Evolutionary conservation across 2,888 invertebrate species (phyloP).

Genomic region (Lasius fuliginosus): DNA sequence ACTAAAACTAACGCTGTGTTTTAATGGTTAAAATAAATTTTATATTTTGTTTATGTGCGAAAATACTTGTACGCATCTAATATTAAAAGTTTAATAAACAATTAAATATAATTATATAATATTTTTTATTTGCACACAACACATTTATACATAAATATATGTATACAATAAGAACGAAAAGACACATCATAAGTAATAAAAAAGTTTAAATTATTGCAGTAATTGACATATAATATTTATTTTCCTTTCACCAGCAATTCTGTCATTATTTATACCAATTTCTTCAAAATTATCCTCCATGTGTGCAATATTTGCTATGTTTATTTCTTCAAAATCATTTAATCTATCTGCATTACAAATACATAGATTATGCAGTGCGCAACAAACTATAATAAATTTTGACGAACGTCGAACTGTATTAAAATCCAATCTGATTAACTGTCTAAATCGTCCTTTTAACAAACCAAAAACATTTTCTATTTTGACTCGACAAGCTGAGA

Average conservation of each 20-base stretch:
- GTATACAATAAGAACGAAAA: background rate
- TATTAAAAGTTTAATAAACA: no score
- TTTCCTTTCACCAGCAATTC: constrained; percentile 10
- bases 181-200: background rate
- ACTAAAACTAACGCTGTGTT: no score
- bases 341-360: background rate
- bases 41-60: no score
- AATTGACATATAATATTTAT: background rate
- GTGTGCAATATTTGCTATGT: background rate
- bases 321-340: background rate
- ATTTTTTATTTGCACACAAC: no score
- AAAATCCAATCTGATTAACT: constrained; percentile 23
- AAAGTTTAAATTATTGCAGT: background rate
- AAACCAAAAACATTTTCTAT: constrained; percentile 13
- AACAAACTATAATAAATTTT: constrained; percentile 10
- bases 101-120: no score
- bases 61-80: no score
- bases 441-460: constrained; percentile 20
- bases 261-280: background rate
- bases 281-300: background rate
- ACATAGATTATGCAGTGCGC: background rate
- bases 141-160: background rate
- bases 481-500: background rate
- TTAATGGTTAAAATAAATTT: no score
- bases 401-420: constrained; percentile 10